phyloP scores from a whole-genome alignment of 2,888 invertebrate genomes.

The Lumbricus terrestris region DNA sequence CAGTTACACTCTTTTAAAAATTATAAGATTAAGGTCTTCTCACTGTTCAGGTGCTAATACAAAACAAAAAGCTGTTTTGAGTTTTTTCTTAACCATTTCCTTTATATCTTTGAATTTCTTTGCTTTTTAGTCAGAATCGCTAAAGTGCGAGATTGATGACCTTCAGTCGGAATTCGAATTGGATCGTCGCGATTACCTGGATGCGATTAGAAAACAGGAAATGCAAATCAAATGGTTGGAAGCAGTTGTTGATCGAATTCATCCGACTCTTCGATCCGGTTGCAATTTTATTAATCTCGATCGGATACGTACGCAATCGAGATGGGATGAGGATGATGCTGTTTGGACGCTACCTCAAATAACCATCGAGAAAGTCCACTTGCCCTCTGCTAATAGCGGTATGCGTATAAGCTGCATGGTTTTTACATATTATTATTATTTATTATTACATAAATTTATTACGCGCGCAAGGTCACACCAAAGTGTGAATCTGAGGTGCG shows the following conservation, averaged over 20 bases:
- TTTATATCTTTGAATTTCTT: not conserved
- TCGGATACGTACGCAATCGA: conserved; percentile 65
- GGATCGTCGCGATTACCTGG: conserved; percentile 78
- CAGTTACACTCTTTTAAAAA: not conserved
- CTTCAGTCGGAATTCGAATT: conserved; percentile 78
- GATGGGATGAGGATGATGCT: conserved; percentile 75
- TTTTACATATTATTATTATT: no score
- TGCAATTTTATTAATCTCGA: conserved; percentile 76
- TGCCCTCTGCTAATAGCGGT: conserved; percentile 5
- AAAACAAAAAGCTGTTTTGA: not conserved
- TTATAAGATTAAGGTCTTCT: not conserved
- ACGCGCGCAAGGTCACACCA: no score
- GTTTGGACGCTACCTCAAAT: conserved; percentile 73
- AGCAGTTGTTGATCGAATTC: conserved; percentile 40
- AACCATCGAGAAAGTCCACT: conserved; percentile 52
- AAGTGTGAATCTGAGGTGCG: no score
- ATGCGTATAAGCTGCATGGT: not conserved
- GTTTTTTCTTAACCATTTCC: not conserved
- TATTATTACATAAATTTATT: no score
- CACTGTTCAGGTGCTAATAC: no score
- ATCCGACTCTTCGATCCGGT: conserved; percentile 71
- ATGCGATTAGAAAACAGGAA: conserved; percentile 75
- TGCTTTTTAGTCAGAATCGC: conserved; percentile 64
- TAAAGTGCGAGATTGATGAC: conserved; percentile 75
- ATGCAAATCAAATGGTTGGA: conserved; percentile 65